phyloP scores from a whole-genome alignment of 2,797 vertebrate genomes.

The Craterocephalus amniculus region DNA sequence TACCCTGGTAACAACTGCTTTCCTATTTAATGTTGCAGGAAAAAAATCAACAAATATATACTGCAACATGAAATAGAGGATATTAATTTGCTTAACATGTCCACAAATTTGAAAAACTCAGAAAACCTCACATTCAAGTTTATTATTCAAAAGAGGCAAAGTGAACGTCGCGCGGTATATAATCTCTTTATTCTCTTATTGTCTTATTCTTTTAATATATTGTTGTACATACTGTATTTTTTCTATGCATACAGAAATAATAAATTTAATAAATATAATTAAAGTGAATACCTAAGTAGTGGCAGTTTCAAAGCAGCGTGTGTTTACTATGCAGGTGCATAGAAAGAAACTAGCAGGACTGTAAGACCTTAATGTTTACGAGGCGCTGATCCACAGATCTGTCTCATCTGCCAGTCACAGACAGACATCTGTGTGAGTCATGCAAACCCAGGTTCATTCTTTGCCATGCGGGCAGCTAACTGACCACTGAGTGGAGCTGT shows the following conservation, averaged over 20 bases:
- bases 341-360: background rate
- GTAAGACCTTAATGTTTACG: conserved; percentile 23
- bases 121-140: too few species aligned
- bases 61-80: background rate
- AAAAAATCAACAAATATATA: background rate
- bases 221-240: background rate
- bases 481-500: conserved; percentile 69
- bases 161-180: background rate
- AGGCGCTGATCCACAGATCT: conserved; percentile 12
- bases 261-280: background rate
- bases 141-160: background rate
- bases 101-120: background rate
- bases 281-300: background rate
- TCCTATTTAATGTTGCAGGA: background rate
- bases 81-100: background rate
- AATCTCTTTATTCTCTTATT: background rate
- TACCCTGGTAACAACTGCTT: background rate
- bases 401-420: background rate
- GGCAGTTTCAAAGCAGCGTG: background rate
- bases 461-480: background rate
- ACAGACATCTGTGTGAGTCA: background rate
- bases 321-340: background rate
- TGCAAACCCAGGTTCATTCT: background rate
- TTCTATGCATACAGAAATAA: background rate
- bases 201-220: background rate